Evolutionary conservation across 2,888 invertebrate genomes (phyloP), one percentile per base, ranked within the genome.

Genomic region (Geotrupes spiniger): DNA sequence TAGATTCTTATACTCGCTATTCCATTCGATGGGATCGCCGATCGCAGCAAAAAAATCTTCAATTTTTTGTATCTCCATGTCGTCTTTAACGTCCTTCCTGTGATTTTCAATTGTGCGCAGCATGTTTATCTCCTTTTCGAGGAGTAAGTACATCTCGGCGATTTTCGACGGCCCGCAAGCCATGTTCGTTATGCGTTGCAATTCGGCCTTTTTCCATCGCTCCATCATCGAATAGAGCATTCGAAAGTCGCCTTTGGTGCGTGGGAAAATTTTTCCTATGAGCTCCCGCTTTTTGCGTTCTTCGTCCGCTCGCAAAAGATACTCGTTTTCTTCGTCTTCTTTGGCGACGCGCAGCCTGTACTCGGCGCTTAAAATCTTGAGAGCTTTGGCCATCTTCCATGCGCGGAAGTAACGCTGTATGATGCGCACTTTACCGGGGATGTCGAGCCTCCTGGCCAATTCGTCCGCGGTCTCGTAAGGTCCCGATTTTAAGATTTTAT

Each of bases 1-100:
- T 50, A 74, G 57, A 59, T 75, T 72, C 63, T 87, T 86, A 36
- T 60, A 63, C 6, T 59, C 55, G 40, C 85, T 84, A 51, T 80
- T 79, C 88, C 91, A 92, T 46, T 82, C 80, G 31, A 88, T 78
- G 0, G 94, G 88, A 55, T 81, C 78, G 2, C 85, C 83, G 63
- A 88, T 80, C 59, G 80, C 77, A 53, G 83, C 81, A 33, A 91
- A 74, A 62, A 88, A 80, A 51, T 77, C 76, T 37, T 81, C 75
- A 41, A 83, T 78, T 55, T 78, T 81, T 45, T 78, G 78, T 54
- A 82, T 79, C 54, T 77, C 75, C 61, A 78, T 74, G 47, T 83
- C 82, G 57, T 80, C 76, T 61, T 73, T 79, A 1, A 86, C 77
- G 58, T 81, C 75, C 1, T 78, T 77, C 52, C 83, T 76, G 53